These are phyloP conservation scores for Tinea trinotella DNA, from an alignment of 2,888 invertebrate genomes.

Conservation along the genomic window DNA sequence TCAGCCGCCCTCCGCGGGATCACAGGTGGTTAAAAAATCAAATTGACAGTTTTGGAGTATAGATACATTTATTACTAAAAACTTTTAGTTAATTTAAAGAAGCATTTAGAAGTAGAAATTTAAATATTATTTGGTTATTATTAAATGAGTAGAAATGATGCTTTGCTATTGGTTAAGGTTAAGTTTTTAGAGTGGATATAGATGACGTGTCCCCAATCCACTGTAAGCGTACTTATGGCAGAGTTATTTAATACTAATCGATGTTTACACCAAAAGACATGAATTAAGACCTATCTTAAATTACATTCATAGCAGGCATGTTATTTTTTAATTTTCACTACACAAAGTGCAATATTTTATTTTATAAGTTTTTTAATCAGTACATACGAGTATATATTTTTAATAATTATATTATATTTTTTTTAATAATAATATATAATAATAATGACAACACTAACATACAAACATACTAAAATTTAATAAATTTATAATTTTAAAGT, in stretches of 20 bases:
- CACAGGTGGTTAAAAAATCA: conserved; percentile 65
- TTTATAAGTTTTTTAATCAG: neutral
- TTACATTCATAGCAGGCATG: conserved; percentile 43
- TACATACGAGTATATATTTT: too few relatives aligned
- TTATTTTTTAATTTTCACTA: conserved; percentile 45
- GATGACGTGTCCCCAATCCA: conserved; percentile 46
- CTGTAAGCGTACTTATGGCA: conserved; percentile 42
- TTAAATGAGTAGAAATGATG: conserved; percentile 36
- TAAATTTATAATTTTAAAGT: conserved; percentile 25
- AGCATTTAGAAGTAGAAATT: conserved; percentile 43
- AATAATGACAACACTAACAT: neutral
- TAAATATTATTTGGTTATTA: conserved; percentile 26
- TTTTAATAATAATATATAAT: neutral
- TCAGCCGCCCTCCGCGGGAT: conserved; percentile 57
- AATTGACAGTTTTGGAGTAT: conserved; percentile 65
- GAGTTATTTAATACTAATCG: conserved; percentile 29
- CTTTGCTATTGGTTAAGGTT: conserved; percentile 33
- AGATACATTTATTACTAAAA: conserved; percentile 68
- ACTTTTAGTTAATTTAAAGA: conserved; percentile 50
- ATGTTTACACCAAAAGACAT: conserved; percentile 51
- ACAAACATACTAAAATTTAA: conserved; percentile 1
- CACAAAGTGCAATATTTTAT: conserved; percentile 45
- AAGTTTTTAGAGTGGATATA: conserved; percentile 34
- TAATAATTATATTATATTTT: neutral
- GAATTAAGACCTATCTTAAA: conserved; percentile 32